Evolutionary conservation across 35 echinoderm and acorn worm species (phyloP).

Genomic region (Lytechinus variegatus): DNA sequence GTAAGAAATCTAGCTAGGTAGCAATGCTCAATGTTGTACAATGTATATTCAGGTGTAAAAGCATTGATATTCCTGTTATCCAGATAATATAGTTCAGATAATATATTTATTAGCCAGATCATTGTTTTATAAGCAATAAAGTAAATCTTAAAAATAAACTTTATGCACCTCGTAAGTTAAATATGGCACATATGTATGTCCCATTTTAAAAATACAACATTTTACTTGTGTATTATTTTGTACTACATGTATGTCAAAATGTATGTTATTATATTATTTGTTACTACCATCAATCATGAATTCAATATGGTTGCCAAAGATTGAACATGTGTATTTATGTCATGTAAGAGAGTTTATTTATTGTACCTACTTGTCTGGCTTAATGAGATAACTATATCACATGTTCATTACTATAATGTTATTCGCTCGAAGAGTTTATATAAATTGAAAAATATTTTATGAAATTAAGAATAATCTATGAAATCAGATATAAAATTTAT

Average conservation of each 20-base stretch:
- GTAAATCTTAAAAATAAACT: background rate
- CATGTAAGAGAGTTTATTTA: background rate
- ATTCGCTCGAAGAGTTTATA: background rate
- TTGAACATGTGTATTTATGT: background rate
- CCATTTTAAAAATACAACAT: background rate
- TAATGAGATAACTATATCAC: background rate
- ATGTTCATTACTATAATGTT: too few species aligned
- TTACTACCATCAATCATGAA: background rate
- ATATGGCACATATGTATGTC: too few species aligned
- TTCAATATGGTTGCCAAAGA: background rate
- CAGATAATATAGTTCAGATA: background rate
- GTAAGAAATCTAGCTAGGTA: too few species aligned
- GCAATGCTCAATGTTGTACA: too few species aligned
- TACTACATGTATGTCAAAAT: background rate
- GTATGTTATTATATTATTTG: background rate
- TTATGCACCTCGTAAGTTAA: background rate
- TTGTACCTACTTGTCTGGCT: background rate
- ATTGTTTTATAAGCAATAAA: background rate
- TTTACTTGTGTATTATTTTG: background rate
- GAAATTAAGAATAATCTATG: background rate
- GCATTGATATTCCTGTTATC: too few species aligned
- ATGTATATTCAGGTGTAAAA: too few species aligned
- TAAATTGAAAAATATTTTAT: background rate
- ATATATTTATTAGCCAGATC: background rate
- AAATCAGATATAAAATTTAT: background rate